Evolutionary conservation across 2,797 vertebrate species (phyloP).

Genomic region (Cichlasoma orientale): DNA sequence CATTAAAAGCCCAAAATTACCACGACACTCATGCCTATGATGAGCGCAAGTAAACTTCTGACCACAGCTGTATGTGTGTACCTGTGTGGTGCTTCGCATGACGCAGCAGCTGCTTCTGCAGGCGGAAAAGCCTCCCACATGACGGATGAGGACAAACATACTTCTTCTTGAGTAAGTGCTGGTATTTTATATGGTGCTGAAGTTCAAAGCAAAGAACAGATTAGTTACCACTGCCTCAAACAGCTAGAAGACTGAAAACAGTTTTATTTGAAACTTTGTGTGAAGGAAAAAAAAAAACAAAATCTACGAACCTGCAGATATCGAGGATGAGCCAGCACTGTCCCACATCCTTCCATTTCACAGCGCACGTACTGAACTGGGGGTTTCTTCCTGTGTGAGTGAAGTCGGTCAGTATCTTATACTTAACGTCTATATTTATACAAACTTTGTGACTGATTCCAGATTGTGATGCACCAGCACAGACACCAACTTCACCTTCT

Average conservation of each 20-base stretch:
- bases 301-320: conserved; percentile 89
- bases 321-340: conserved; percentile 94
- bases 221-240: neutral
- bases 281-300: too few relatives aligned
- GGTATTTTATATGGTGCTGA: conserved; percentile 98
- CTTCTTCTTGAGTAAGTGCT: conserved; percentile 98
- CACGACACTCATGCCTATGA: neutral
- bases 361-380: conserved; percentile 98
- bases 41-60: neutral
- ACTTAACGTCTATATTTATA: neutral
- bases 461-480: neutral
- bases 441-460: neutral
- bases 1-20: neutral
- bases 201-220: conserved; percentile 12
- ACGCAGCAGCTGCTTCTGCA: conserved; percentile 96
- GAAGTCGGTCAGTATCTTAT: neutral
- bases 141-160: conserved; percentile 97
- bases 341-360: conserved; percentile 98
- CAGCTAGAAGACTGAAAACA: too few relatives aligned
- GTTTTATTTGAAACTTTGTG: too few relatives aligned
- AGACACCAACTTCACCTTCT: conserved; percentile 84
- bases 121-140: conserved; percentile 94
- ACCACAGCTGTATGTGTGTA: conserved; percentile 49
- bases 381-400: conserved; percentile 90
- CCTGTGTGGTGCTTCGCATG: conserved; percentile 99